phyloP scores from a whole-genome alignment of 1,140 invertebrate species.

The Caenorhabditis elegans region WBcel235 BX284602.5:6275001-6275500 shows the following conservation, averaged over 20 bases:
- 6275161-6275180: too few relatives aligned
- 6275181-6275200: neutral
- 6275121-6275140: too few relatives aligned
- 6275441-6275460: neutral
- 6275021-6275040: constrained; percentile 21
- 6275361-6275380: neutral
- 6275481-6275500: constrained; percentile 22
- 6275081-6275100: neutral
- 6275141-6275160: too few relatives aligned
- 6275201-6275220: neutral
- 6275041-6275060: neutral
- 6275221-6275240: neutral
- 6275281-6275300: neutral
- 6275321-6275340: neutral
- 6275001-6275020: constrained; percentile 12
- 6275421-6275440: neutral
- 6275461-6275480: neutral
- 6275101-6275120: too few relatives aligned
- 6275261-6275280: neutral
- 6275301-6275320: neutral
- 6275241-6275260: neutral
- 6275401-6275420: neutral
- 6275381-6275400: constrained; percentile 11
- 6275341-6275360: neutral
- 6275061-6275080: neutral